Conservation (phyloP, 2,113 vertebrate species). For the Cebidichthys violaceus region DNA sequence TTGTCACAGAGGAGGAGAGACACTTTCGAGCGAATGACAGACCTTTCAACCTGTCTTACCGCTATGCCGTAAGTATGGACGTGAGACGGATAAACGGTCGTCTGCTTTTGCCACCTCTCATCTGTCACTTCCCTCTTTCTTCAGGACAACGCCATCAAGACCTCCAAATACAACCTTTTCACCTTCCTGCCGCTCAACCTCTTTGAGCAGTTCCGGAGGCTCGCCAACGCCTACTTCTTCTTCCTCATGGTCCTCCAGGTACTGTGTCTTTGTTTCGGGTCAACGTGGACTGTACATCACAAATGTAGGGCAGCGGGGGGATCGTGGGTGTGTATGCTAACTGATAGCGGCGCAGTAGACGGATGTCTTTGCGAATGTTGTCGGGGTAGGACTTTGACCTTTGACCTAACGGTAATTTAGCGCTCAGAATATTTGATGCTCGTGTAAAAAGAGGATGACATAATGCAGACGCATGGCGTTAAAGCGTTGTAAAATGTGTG, state of each 20-base stretch:
- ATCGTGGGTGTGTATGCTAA: neutral
- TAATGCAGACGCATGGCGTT: neutral
- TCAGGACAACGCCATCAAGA: conserved; percentile 94
- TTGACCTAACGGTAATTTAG: neutral
- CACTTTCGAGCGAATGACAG: conserved; percentile 90
- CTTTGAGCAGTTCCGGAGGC: conserved; percentile 94
- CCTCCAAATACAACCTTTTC: conserved; percentile 92
- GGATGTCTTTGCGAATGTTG: neutral
- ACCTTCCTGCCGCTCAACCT: conserved; percentile 96
- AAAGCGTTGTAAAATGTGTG: neutral
- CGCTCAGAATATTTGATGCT: neutral
- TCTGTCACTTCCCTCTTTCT: conserved; percentile 31
- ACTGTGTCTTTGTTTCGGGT: neutral
- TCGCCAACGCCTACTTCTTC: conserved; percentile 96
- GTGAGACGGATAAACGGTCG: neutral
- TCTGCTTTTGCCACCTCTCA: neutral
- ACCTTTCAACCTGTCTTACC: conserved; percentile 86
- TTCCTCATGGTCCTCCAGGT: conserved; percentile 93
- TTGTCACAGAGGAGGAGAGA: conserved; percentile 86
- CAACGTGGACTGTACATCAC: neutral
- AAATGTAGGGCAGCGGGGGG: neutral
- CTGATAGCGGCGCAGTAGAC: neutral
- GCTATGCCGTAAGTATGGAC: conserved; percentile 88
- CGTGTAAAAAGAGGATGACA: neutral
- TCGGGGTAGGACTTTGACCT: neutral